Base-by-base conservation (phyloP, 2,797 vertebrate genomes). In the Phoeniculus purpureus region DNA sequence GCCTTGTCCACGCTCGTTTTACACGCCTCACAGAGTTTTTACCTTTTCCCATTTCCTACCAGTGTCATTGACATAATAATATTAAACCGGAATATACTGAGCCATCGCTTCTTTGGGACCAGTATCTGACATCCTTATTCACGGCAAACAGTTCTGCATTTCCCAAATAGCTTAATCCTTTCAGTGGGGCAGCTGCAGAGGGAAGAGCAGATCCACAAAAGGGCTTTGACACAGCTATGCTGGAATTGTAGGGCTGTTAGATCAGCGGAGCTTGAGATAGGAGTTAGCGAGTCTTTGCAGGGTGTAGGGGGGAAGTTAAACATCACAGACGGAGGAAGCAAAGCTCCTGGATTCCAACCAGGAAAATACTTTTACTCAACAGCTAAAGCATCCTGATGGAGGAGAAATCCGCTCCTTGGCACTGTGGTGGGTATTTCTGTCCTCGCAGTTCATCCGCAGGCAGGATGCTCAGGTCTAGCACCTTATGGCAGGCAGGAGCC, bases 381-480 rank as follows among this genome's bases (percentile, higher is more conserved):
- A 90, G 74, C 27, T 76, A 31, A 65, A 79, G 14, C 17, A 19
- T 12, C 43, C 45, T 0, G 0, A 18, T 0, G 6, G 80, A 81
- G 26, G 21, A 72, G n/a, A 8, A 8, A 29, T 6, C 17, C 2
- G 1, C 18, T 51, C 9, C 22, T 70, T 43, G 58, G 18, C 16
- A 12, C 7, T 0, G 0, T 1, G 7, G 12, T 6, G n/a, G 7
- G 3, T 19, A 9, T 26, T 15, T 26, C 4, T 62, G 40, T 31
- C 10, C 48, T 66, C 5, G 0, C 1, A 1, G 15, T 15, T 87
- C 34, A 10, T 3, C 11, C 40, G 29, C 7, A 4, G 51, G 51
- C 11, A 56, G 50, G 26, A 51, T 16, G 4, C 14, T 82, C 1
- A 0, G 29, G 12, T 66, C 32, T 80, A 1, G 0, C 1, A 1